A percentile compares a stretch with the other conserved stretches of the same genome.
These are phyloP conservation scores for Colletes latitarsis DNA, from an alignment of 1,140 invertebrate species.

Conservation along the genomic window DNA sequence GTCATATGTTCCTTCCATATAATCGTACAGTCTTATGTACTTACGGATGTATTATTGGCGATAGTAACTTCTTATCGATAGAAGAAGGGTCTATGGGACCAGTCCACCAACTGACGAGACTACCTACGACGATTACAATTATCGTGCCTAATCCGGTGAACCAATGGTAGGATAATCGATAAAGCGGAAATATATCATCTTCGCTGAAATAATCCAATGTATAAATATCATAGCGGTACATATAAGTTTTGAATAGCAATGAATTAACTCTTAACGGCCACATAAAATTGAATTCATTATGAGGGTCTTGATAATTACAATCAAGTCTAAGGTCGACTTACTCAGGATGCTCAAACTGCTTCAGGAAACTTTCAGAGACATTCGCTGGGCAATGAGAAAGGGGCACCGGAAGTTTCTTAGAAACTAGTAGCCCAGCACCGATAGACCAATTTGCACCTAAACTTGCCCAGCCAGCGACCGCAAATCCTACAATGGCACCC, in stretches of 20 bases:
- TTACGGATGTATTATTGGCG: conserved; percentile 83
- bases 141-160: conserved; percentile 86
- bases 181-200: conserved; percentile 85
- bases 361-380: conserved; percentile 69
- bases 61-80: conserved; percentile 84
- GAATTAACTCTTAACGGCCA: neutral
- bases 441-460: conserved; percentile 73
- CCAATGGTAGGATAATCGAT: conserved; percentile 89
- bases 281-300: neutral
- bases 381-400: conserved; percentile 68
- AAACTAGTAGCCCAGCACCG: conserved; percentile 65
- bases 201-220: conserved; percentile 68
- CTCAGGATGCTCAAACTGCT: conserved; percentile 70
- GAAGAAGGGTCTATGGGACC: conserved; percentile 82
- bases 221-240: too few relatives aligned
- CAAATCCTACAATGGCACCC: conserved; percentile 73
- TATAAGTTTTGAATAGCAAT: too few relatives aligned
- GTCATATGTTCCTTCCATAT: neutral
- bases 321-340: conserved; percentile 54
- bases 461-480: conserved; percentile 74
- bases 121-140: conserved; percentile 85
- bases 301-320: conserved; percentile 16
- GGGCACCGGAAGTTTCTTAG: conserved; percentile 74
- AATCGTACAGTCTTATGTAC: neutral
- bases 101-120: conserved; percentile 86